A percentile compares a stretch with the other conserved stretches of the same genome.
These are phyloP conservation scores for Acromyrmex charruanus DNA, from an alignment of 1,140 invertebrate genomes.

Conservation along the genomic window DNA sequence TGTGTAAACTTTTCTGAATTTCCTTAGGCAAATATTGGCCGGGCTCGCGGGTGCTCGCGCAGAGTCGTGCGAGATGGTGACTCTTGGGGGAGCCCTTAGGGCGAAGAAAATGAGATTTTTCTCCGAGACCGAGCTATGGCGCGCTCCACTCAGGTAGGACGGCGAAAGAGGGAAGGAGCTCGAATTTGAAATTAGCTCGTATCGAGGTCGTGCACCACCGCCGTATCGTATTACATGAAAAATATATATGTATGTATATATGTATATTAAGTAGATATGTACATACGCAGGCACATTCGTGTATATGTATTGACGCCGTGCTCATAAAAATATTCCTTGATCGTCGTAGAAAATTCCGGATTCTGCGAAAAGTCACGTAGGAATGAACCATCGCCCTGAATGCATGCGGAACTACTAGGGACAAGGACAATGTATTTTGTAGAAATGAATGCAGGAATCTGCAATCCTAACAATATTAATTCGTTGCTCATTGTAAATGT, in stretches of 20 bases:
- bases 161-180: constrained; percentile 75
- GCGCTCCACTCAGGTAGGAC: constrained; percentile 44
- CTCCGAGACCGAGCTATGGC: constrained; percentile 74
- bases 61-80: constrained; percentile 71
- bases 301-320: constrained; percentile 10
- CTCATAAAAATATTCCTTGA: constrained; percentile 61
- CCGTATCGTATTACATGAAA: constrained; percentile 78
- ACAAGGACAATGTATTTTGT: background rate
- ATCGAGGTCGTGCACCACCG: constrained; percentile 75
- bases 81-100: constrained; percentile 84
- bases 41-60: constrained; percentile 73
- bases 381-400: constrained; percentile 16
- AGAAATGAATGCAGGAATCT: background rate
- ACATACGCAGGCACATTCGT: background rate
- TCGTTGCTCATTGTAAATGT: background rate
- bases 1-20: constrained; percentile 86
- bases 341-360: constrained; percentile 54
- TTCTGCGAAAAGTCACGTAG: constrained; percentile 56
- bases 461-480: background rate
- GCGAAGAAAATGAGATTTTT: constrained; percentile 86
- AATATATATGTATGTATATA: constrained; percentile 34
- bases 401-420: constrained; percentile 10
- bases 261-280: constrained; percentile 10
- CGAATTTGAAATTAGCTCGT: constrained; percentile 85
- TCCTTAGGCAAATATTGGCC: constrained; percentile 86